These are phyloP conservation scores for Streblospio benedicti DNA, from an alignment of 1,140 invertebrate species.

Conservation along the genomic window DNA sequence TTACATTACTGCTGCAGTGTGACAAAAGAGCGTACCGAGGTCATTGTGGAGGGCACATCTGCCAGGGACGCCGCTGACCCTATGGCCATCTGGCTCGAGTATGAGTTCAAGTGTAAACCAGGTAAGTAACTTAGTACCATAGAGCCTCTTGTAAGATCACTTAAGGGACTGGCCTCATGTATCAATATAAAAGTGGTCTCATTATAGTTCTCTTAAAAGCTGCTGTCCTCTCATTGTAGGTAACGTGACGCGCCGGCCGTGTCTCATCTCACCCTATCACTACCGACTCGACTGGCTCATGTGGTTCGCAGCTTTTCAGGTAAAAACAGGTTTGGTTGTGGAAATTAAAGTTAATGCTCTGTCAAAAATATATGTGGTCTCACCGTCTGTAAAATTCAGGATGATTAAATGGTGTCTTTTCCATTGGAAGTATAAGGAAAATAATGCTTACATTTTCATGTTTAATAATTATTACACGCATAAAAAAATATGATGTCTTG, in stretches of 20 bases:
- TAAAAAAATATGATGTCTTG: neutral
- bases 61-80: constrained; percentile 26
- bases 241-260: constrained; percentile 36
- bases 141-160: no score
- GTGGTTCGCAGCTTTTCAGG: constrained; percentile 50
- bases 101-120: constrained; percentile 51
- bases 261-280: constrained; percentile 49
- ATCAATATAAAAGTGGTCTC: neutral
- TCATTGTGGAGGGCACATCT: constrained; percentile 46
- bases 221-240: constrained; percentile 20
- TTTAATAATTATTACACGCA: neutral
- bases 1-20: constrained; percentile 31
- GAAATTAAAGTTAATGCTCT: neutral
- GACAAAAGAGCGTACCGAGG: constrained; percentile 46
- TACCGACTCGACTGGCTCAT: constrained; percentile 49
- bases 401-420: neutral
- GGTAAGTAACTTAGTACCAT: neutral
- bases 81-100: constrained; percentile 42
- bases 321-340: constrained; percentile 24
- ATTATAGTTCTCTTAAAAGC: neutral
- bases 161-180: no score
- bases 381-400: neutral
- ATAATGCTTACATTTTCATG: neutral
- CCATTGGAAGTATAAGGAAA: neutral
- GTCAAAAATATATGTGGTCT: neutral